Percentiles rank a stretch among this genome's conserved stretches.
These are phyloP conservation scores for Pogonomyrmex barbatus DNA, from an alignment of 1,140 invertebrate species.

Conservation along the genomic window DNA sequence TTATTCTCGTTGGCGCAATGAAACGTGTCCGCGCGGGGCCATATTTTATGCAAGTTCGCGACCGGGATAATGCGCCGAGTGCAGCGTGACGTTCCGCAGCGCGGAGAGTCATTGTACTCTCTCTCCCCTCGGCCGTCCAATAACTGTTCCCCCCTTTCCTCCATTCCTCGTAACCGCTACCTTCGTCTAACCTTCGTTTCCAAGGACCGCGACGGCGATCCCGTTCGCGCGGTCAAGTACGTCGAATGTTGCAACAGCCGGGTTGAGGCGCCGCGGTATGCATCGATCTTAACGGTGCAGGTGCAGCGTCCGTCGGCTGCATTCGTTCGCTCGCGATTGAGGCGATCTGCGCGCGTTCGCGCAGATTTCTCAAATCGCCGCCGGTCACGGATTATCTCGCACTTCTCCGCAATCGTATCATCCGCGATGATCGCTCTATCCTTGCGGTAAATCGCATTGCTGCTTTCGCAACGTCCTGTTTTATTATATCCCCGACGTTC, in stretches of 20 bases:
- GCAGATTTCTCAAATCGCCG: slow-evolving; percentile 58
- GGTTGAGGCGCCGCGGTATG: slow-evolving; percentile 43
- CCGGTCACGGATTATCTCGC: slow-evolving; percentile 58
- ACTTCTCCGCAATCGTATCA: slow-evolving; percentile 18
- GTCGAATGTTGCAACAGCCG: slow-evolving; percentile 53
- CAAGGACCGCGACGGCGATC: slow-evolving; percentile 68
- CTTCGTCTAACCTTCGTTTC: slow-evolving; percentile 74
- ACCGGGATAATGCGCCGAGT: slow-evolving; percentile 71
- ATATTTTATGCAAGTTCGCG: slow-evolving; percentile 76
- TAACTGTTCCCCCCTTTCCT: slow-evolving; percentile 53
- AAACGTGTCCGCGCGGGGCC: slow-evolving; percentile 73
- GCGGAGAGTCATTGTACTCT: slow-evolving; percentile 66
- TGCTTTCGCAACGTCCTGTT: neutral
- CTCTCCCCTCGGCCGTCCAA: slow-evolving; percentile 61
- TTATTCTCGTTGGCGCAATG: slow-evolving; percentile 75
- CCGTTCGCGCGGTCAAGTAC: slow-evolving; percentile 67
- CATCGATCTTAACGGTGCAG: slow-evolving; percentile 63
- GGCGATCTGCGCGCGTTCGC: slow-evolving; percentile 34
- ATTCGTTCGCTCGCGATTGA: slow-evolving; percentile 46
- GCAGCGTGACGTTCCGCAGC: slow-evolving; percentile 70
- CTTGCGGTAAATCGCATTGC: slow-evolving; percentile 33
- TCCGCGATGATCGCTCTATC: slow-evolving; percentile 47
- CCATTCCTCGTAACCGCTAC: slow-evolving; percentile 73
- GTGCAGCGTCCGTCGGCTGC: slow-evolving; percentile 38
- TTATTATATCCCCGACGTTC: neutral